These are phyloP conservation scores for Sphyrna mokarran DNA, from an alignment of 2,113 vertebrate genomes.

Conservation along the genomic window DNA sequence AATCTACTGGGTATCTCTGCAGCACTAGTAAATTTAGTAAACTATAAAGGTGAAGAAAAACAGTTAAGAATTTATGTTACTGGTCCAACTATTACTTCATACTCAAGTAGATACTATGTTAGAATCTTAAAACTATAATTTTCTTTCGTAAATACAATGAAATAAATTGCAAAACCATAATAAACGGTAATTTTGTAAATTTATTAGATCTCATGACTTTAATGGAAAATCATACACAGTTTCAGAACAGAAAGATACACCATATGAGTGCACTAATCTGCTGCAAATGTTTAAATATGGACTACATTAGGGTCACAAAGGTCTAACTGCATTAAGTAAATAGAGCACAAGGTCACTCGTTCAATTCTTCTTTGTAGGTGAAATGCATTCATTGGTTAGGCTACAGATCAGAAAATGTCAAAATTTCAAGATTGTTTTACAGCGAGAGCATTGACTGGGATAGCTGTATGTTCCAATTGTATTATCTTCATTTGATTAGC, in stretches of 20 bases:
- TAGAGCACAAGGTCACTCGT: neutral
- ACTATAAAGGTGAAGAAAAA: conserved; percentile 53
- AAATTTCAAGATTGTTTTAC: neutral
- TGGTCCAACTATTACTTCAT: neutral
- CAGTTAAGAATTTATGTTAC: neutral
- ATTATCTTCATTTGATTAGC: neutral
- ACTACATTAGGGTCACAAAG: neutral
- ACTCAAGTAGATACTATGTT: neutral
- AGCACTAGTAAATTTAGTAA: conserved; percentile 69
- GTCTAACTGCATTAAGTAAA: neutral
- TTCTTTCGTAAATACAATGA: neutral
- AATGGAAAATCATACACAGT: neutral
- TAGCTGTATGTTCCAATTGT: neutral
- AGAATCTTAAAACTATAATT: neutral
- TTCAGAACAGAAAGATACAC: neutral
- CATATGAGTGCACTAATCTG: neutral
- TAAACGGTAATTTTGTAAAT: neutral
- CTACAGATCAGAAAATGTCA: neutral
- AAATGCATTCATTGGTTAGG: neutral
- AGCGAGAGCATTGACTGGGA: neutral
- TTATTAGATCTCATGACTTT: neutral
- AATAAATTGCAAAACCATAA: neutral
- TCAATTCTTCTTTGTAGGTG: neutral
- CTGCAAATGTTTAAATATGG: neutral
- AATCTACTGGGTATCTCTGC: conserved; percentile 76